Base-by-base conservation (phyloP, 2,888 invertebrate species). In the Peribatodes rhomboidaria region DNA sequence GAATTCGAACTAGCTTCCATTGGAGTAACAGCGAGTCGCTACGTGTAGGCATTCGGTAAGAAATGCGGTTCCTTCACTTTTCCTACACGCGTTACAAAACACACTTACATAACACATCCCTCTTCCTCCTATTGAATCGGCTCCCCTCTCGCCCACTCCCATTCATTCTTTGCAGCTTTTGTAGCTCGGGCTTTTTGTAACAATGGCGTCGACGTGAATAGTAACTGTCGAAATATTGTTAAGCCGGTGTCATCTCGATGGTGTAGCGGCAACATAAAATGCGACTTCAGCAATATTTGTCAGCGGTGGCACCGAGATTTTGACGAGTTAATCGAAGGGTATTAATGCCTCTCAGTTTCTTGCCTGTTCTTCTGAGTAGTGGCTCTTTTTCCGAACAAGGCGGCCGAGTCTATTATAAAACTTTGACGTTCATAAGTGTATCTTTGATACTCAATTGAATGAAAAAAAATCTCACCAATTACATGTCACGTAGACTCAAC, bases 121-220 rank as follows among this genome's bases (percentile, higher is more conserved):
- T 83, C 83, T 85, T 86, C 86, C 85, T 85, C 75, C 84, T 85
- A 89, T 92, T 90, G 86, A 90, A 88, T 88, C 84, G 84, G 78
- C 82, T 80, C 79, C 85, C 65, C 81, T 80, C 73, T 82, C 85
- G 78, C 85, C 84, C 86, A 80, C 85, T 84, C 81, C 85, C 87
- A 87, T 89, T 91, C 89, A 90, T 90, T 91, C 90, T 89, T 89
- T 85, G 84, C 84, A 86, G 87, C 89, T 89, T 90, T 91, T 90
- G 89, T 90, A 85, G 83, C 84, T 83, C 81, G 85, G 83, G 86
- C 87, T 91, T 90, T 88, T 89, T 90, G 87, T 89, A 88, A 87
- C 87, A 85, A 85, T 84, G 79, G 84, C 79, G 78, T 73, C 80
- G 75, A 73, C 73, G 78, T 85, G 89, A 89, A 90, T 87, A 84